A percentile compares a stretch with the other conserved stretches of the same genome.
These are phyloP conservation scores for Mesoclemmys tuberculata DNA, from an alignment of 2,113 vertebrate genomes.

Conservation along the genomic window DNA sequence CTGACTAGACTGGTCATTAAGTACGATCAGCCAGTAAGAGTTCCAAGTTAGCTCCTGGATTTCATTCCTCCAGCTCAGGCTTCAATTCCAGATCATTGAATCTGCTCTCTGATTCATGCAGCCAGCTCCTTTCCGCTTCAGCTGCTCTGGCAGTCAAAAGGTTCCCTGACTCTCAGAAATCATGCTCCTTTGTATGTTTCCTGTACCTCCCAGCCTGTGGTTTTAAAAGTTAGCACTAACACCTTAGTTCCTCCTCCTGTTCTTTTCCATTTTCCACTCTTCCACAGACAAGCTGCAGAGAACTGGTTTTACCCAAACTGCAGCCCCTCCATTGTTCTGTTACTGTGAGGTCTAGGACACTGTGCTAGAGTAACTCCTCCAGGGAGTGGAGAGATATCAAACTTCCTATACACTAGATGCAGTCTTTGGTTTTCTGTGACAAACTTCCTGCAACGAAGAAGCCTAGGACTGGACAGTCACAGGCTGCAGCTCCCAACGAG, in stretches of 20 bases:
- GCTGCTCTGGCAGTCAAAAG: background rate
- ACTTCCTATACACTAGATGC: background rate
- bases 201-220: background rate
- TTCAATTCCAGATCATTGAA: background rate
- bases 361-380: background rate
- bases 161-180: background rate
- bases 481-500: background rate
- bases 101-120: background rate
- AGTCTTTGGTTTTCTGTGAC: background rate
- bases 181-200: background rate
- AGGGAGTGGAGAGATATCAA: too few relatives aligned
- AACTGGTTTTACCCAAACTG: background rate
- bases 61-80: background rate
- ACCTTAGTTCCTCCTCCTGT: background rate
- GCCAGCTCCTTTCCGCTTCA: background rate
- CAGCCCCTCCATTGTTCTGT: background rate
- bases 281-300: background rate
- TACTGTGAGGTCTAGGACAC: background rate
- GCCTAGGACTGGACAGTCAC: background rate
- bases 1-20: background rate
- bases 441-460: background rate
- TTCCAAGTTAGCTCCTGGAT: background rate
- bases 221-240: background rate
- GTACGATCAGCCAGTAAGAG: background rate
- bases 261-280: background rate